Evolutionary conservation across 2,113 vertebrate species (phyloP), one percentile per base, ranked within the genome.

Genomic region (Lophotis ruficrista): DNA sequence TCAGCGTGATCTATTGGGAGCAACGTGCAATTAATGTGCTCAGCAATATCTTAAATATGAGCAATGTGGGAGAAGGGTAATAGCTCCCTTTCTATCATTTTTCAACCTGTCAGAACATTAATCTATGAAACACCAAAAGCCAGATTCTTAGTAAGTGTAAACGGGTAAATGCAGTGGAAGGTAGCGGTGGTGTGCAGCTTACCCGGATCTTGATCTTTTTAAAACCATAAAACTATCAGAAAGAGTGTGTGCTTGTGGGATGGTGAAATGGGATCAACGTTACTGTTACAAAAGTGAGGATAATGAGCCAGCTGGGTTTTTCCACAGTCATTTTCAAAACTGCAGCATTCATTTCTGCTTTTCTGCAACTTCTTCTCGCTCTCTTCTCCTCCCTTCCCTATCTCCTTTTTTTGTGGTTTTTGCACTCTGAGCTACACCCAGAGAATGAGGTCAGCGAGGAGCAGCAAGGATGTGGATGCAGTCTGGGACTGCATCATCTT

Each of bases 61-160:
- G 73, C 95, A 94, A 94, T 93, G 96, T 97, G 95, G 95, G 94
- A 97, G 95, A 94, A 91, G 93, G 94, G 96, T 96, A 96, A 96
- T 94, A 94, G 93, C 95, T 96, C 94, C 93, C 73, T 89, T 94
- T 97, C 95, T 82, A 77, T 96, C 70, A 97, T 94, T 94, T 93
- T 94, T 93, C 95, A 96, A 65, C 73, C 87, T 94, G 94, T 89
- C 96, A 96, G 81, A 83, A 92, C 51, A 65, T 62, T 91, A 76
- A 96, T 91, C 87, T 82, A 17, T 38, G 84, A 93, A 85, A 62
- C 70, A 76, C 79, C 78, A 86, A 77, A 92, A 90, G 87, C 65
- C 91, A 96, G 78, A 91, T 87, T 91, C 73, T 93, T 45, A 25
- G 28, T 60, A 87, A 76, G 84, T 82, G 66, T 82, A 95, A 96